Percentiles rank a stretch among this genome's conserved stretches.
phyloP scores from a whole-genome alignment of 2,113 vertebrate genomes.

The Vidua macroura region DNA sequence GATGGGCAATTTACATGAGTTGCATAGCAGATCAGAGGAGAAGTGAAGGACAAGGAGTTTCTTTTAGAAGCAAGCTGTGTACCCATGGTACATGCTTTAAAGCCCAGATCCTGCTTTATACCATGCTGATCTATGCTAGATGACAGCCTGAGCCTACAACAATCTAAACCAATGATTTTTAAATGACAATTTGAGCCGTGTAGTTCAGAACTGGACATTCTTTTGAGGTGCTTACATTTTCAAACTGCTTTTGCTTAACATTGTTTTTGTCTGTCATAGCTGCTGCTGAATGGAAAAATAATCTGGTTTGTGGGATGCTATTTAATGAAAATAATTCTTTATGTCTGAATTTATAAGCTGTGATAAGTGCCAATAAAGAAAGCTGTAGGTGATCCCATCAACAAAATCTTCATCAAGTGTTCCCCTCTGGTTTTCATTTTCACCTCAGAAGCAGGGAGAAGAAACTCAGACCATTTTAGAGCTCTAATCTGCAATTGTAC shows the following conservation, averaged over 20 bases:
- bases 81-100: not conserved
- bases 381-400: not conserved
- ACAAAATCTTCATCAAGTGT: not conserved
- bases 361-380: not conserved
- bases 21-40: not conserved
- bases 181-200: not conserved
- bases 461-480: not conserved
- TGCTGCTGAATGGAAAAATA: not conserved
- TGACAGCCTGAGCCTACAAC: not conserved
- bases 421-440: slow-evolving; percentile 24
- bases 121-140: not conserved
- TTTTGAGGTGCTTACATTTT: not conserved
- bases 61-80: not conserved
- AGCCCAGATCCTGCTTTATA: not conserved
- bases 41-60: not conserved
- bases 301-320: not conserved
- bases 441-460: not conserved
- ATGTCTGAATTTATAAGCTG: not conserved
- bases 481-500: not conserved
- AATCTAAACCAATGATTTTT: not conserved
- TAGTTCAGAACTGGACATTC: not conserved
- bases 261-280: not conserved
- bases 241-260: not conserved
- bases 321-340: slow-evolving; percentile 4
- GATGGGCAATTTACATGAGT: not conserved